Evolutionary conservation across 2,888 invertebrate species (phyloP), one percentile per base, ranked within the genome.

Genomic region (Caenorhabditis sp.): DNA sequence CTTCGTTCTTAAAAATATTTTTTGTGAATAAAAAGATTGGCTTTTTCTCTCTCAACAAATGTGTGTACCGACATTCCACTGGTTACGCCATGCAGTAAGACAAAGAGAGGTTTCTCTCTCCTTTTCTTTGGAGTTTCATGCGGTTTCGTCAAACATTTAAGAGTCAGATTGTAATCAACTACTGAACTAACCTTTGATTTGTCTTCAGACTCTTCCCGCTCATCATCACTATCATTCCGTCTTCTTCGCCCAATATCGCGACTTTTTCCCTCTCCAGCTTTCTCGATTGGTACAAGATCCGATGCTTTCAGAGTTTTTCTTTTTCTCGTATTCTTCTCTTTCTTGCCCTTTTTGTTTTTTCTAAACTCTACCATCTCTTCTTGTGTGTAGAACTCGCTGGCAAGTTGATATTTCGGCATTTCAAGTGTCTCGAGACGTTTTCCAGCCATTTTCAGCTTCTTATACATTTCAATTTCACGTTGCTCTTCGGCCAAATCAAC

Each of bases 381-480:
- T 79, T 85, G 81, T 67, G 93, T 93, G 87, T 92, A 92, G 89
- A 95, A 97, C 89, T 99, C 97, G 12, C 92, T 92, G 1, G 95
- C 96, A 21, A 94, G 91, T 37, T 92, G 74, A 75, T 77, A 83
- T 71, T 83, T 84, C 17, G 76, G 67, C 54, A 59, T 73, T 5
- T 85, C 91, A 71, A 97, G 90, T 3, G 92, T 91, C 90, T 95
- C 95, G 83, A 89, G 72, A n/a, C 81, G 81, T 62, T 82, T 84
- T 50, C 79, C 81, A 8, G 82, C 81, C 84, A 84, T 84, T 61
- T 76, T 69, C 51, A 80, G 72, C 1, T 69, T 58, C 17, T 60
- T 37, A 37, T 66, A 68, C 26, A 71, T 71, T 54, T 72, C 67
- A 58, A 66, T 64, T 21, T 78, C 77, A 14, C 71, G 53, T 58